Percentiles rank a stretch among this genome's conserved stretches.
These are phyloP conservation scores for Adineta ricciae DNA, from an alignment of 2,888 invertebrate genomes.

Conservation along the genomic window DNA sequence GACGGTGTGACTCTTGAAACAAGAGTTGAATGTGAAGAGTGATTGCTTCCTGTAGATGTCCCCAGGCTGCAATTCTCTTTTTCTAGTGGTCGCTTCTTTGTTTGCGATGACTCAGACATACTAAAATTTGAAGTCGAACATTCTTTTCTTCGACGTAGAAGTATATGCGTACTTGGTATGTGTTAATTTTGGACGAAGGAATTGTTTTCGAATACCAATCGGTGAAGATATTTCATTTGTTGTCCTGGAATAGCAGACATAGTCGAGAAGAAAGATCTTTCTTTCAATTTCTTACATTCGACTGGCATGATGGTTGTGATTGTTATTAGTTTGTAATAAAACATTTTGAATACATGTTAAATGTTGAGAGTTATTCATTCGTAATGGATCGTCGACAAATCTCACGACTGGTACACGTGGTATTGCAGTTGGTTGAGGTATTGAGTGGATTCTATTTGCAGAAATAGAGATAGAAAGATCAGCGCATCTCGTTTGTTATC, in stretches of 20 bases:
- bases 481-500: too few species aligned
- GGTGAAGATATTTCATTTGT: neutral
- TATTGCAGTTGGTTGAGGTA: neutral
- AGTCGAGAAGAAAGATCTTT: too few species aligned
- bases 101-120: neutral
- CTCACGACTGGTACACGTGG: neutral
- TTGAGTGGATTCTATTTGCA: too few species aligned
- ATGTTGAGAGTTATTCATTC: neutral
- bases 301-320: neutral
- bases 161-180: neutral
- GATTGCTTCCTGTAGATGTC: neutral
- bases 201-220: neutral
- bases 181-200: neutral
- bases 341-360: constrained; percentile 5
- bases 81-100: neutral
- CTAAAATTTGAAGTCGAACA: neutral
- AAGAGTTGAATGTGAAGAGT: neutral
- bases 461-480: too few species aligned
- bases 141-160: neutral
- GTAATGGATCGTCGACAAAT: neutral
- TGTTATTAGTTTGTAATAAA: neutral
- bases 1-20: neutral
- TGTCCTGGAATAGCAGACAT: neutral
- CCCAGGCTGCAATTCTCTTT: neutral
- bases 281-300: too few species aligned